Evolutionary conservation across 2,797 vertebrate species (phyloP).

Genomic region (Discoglossus pictus): DNA sequence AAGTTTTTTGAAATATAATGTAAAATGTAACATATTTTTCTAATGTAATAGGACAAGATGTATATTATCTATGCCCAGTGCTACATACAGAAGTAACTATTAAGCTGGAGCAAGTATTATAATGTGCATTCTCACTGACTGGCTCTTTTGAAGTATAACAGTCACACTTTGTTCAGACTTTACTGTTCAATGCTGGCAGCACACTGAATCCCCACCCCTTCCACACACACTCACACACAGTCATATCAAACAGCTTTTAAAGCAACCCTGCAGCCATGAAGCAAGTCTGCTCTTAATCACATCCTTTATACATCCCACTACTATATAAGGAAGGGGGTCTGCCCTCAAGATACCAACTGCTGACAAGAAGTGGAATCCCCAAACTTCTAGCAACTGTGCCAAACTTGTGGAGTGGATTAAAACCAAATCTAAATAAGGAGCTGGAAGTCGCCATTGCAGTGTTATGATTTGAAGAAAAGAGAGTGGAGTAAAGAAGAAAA

Average conservation of each 20-base stretch:
- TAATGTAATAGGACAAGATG: too few relatives aligned
- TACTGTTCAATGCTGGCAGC: not conserved
- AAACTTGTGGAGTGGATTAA: slow-evolving; percentile 17
- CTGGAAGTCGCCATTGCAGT: not conserved
- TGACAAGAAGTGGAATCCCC: not conserved
- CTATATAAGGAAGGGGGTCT: slow-evolving; percentile 41
- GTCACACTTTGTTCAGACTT: slow-evolving; percentile 20
- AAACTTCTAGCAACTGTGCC: slow-evolving; percentile 9
- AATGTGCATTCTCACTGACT: too few relatives aligned
- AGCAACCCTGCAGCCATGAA: slow-evolving; percentile 9
- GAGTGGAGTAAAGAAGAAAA: slow-evolving; percentile 1
- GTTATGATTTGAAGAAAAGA: slow-evolving; percentile 15
- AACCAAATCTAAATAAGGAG: not conserved
- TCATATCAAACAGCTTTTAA: slow-evolving; percentile 17
- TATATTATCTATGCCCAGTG: too few relatives aligned
- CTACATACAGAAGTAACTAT: too few relatives aligned
- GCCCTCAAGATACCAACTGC: slow-evolving; percentile 1
- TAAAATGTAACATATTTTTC: too few relatives aligned
- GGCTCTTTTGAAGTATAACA: not conserved
- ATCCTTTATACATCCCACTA: slow-evolving; percentile 1
- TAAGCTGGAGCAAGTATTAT: too few relatives aligned
- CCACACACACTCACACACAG: slow-evolving; percentile 34
- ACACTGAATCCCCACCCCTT: slow-evolving; percentile 27
- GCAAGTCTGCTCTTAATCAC: slow-evolving; percentile 14
- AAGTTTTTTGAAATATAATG: too few relatives aligned